phyloP scores from a whole-genome alignment of 2,888 invertebrate genomes.

The Papilio demoleus region DNA sequence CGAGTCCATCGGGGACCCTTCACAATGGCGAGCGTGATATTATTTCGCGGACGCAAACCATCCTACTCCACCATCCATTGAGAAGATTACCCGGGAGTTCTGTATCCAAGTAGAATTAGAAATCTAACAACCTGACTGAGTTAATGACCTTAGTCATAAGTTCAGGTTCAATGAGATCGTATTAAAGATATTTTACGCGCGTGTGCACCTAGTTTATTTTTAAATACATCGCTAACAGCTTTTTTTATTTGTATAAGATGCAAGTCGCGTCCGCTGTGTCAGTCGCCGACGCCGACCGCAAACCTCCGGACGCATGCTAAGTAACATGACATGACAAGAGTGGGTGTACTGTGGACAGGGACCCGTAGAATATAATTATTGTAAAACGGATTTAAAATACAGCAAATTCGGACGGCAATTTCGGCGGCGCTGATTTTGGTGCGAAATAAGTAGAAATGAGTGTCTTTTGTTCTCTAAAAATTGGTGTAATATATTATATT shows the following conservation, averaged over 20 bases:
- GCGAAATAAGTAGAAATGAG: too few species aligned
- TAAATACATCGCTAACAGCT: slow-evolving; percentile 22
- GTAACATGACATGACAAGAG: slow-evolving; percentile 27
- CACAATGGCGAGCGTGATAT: too few species aligned
- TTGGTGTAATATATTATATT: too few species aligned
- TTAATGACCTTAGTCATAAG: neutral
- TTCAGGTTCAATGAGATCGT: neutral
- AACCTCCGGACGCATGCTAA: slow-evolving; percentile 30
- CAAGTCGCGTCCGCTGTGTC: slow-evolving; percentile 31
- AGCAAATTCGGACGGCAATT: neutral
- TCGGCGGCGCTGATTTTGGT: too few species aligned
- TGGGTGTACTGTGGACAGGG: slow-evolving; percentile 15
- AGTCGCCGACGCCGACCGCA: slow-evolving; percentile 35
- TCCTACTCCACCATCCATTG: too few species aligned
- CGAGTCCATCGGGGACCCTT: too few species aligned
- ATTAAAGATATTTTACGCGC: slow-evolving; percentile 3
- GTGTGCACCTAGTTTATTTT: slow-evolving; percentile 21
- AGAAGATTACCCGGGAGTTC: neutral
- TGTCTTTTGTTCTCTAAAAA: too few species aligned
- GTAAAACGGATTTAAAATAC: neutral
- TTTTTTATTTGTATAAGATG: slow-evolving; percentile 20
- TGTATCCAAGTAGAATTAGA: neutral
- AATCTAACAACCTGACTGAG: neutral
- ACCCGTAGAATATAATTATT: slow-evolving; percentile 26
- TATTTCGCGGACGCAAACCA: too few species aligned